Conservation (phyloP, 2,888 invertebrate genomes). For the Linnaemya vulpina region DNA sequence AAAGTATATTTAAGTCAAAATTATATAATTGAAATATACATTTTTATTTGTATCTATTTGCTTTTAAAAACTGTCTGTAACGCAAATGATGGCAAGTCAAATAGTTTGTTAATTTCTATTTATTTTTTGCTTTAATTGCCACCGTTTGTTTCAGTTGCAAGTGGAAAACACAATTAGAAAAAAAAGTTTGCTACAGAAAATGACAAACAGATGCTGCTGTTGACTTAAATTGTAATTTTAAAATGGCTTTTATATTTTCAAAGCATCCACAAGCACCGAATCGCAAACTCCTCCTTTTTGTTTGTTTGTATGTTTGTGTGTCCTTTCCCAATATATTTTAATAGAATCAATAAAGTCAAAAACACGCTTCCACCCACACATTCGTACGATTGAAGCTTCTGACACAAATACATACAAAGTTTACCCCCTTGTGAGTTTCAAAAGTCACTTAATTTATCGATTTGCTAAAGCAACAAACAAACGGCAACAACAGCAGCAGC, state of each 20-base stretch:
- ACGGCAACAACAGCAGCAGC: slow-evolving; percentile 18
- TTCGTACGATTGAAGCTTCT: slow-evolving; percentile 1
- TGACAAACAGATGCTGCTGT: slow-evolving; percentile 32
- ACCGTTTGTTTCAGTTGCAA: background rate
- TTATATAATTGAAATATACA: background rate
- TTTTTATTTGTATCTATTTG: background rate
- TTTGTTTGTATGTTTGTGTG: background rate
- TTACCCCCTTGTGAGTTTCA: slow-evolving; percentile 46
- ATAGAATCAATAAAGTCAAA: slow-evolving; percentile 54
- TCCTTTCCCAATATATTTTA: slow-evolving; percentile 40
- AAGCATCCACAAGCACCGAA: background rate
- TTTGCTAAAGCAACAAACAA: slow-evolving; percentile 61
- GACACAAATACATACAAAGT: slow-evolving; percentile 46
- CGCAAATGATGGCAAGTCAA: background rate
- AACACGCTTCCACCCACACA: slow-evolving; percentile 71
- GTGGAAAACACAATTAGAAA: background rate
- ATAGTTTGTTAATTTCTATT: background rate
- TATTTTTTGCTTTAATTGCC: background rate
- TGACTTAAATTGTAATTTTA: slow-evolving; percentile 52
- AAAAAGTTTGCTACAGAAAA: background rate
- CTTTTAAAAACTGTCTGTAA: background rate
- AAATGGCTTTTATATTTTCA: slow-evolving; percentile 47
- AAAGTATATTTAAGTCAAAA: too few species aligned
- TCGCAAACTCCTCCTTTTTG: background rate
- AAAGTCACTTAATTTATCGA: slow-evolving; percentile 71